Conservation (phyloP, 2,113 vertebrate species). For the Scophthalmus maximus region DNA sequence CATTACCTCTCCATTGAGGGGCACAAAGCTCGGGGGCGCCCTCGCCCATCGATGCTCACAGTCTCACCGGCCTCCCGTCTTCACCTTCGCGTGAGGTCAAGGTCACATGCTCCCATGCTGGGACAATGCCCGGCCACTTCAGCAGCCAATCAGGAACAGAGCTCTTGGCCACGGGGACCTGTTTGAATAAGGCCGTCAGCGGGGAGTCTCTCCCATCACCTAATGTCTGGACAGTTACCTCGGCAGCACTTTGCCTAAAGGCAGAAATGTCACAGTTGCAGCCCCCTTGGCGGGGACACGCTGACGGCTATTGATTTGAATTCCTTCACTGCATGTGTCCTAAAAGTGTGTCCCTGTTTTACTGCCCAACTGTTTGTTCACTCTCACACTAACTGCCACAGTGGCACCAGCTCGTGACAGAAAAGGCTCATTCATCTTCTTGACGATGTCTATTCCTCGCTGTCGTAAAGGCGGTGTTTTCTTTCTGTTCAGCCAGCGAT, state of each 20-base stretch:
- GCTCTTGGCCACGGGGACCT: constrained; percentile 9
- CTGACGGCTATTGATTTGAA: constrained; percentile 41
- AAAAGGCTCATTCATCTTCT: constrained; percentile 54
- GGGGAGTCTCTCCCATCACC: constrained; percentile 44
- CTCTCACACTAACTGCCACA: constrained; percentile 35
- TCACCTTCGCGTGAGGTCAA: constrained; percentile 53
- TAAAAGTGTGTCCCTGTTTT: constrained; percentile 50
- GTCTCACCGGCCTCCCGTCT: constrained; percentile 29
- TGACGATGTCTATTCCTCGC: constrained; percentile 38
- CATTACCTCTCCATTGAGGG: constrained; percentile 56
- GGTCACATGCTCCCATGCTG: constrained; percentile 34
- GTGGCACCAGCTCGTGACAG: constrained; percentile 53
- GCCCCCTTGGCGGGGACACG: constrained; percentile 10
- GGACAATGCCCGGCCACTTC: not conserved
- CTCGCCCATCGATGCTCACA: constrained; percentile 19
- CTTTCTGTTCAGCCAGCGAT: not conserved
- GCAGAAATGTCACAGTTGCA: constrained; percentile 55
- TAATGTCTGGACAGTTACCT: constrained; percentile 63
- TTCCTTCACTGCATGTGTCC: constrained; percentile 61
- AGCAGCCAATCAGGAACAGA: constrained; percentile 37
- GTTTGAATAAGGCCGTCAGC: constrained; percentile 46
- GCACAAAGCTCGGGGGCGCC: constrained; percentile 45
- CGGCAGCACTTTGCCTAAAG: constrained; percentile 58
- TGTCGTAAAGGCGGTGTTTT: constrained; percentile 34
- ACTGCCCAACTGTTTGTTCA: constrained; percentile 50